Evolutionary conservation across 23 tunicate genomes (phyloP).

Genomic region (Botrylloides violaceus): DNA sequence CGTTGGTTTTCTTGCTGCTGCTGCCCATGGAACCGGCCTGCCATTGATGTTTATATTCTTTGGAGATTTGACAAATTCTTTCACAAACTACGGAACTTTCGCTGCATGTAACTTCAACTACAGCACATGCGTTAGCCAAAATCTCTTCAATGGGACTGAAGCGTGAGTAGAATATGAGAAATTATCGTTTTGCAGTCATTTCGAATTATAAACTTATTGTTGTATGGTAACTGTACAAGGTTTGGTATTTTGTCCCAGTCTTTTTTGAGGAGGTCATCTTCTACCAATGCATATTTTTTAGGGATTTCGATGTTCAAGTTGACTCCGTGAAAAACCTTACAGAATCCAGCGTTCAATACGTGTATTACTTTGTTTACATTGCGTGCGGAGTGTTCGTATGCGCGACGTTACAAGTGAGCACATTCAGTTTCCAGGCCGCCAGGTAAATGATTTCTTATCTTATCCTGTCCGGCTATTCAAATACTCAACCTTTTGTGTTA

Average conservation of each 20-base stretch:
- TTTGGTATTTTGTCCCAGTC: too few relatives aligned
- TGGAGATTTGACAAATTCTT: slow-evolving; percentile 58
- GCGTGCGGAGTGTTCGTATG: slow-evolving; percentile 64
- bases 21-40: slow-evolving; percentile 53
- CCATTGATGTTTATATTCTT: slow-evolving; percentile 64
- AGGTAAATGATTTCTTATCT: too few relatives aligned
- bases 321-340: neutral
- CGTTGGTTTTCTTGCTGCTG: slow-evolving; percentile 45
- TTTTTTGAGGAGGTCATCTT: too few relatives aligned
- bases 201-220: too few relatives aligned
- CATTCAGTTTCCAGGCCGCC: slow-evolving; percentile 48
- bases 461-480: too few relatives aligned
- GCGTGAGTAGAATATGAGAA: slow-evolving; percentile 8
- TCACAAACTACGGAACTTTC: slow-evolving; percentile 42
- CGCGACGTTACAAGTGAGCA: slow-evolving; percentile 53
- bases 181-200: too few relatives aligned
- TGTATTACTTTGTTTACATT: slow-evolving; percentile 59
- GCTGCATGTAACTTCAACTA: slow-evolving; percentile 39
- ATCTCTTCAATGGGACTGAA: slow-evolving; percentile 14
- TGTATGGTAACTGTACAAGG: too few relatives aligned
- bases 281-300: neutral
- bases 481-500: too few relatives aligned
- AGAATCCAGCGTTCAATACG: slow-evolving; percentile 19
- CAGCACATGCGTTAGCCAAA: neutral
- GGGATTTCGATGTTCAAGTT: neutral